Evolutionary conservation across 2,113 vertebrate species (phyloP).

Genomic region (Cepphus grylle): DNA sequence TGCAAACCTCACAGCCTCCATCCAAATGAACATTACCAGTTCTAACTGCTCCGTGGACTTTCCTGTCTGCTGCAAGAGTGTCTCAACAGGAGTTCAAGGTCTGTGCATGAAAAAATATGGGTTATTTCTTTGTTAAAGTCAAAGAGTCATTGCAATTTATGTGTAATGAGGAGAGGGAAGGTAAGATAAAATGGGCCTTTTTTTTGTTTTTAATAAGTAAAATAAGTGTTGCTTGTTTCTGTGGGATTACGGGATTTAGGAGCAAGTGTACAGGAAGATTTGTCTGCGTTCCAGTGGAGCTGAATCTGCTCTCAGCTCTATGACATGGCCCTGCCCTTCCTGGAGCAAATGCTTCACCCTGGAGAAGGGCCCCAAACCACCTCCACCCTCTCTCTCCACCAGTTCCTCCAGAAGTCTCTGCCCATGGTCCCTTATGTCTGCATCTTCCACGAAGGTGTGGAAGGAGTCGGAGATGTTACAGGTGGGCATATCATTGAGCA

Average conservation of each 20-base stretch:
- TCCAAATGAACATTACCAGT: background rate
- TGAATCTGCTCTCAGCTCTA: background rate
- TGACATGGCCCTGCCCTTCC: background rate
- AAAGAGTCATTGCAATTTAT: background rate
- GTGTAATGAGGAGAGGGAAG: background rate
- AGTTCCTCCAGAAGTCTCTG: background rate
- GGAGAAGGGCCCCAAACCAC: background rate
- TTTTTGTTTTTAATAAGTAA: background rate
- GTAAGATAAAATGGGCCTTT: background rate
- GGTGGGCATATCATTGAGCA: background rate
- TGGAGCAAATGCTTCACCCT: background rate
- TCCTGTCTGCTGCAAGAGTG: background rate
- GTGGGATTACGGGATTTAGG: background rate
- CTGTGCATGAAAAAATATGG: background rate
- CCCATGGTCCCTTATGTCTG: background rate
- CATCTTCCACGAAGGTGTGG: background rate
- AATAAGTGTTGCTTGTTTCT: background rate
- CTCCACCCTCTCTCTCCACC: background rate
- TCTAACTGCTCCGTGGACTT: background rate
- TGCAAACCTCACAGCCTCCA: background rate
- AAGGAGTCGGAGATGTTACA: background rate
- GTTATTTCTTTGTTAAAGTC: background rate
- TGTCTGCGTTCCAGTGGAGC: background rate
- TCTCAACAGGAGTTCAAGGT: background rate
- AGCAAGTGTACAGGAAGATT: background rate